Evolutionary conservation across 2,888 invertebrate genomes (phyloP).

Genomic region (Tetragnatha montana): DNA sequence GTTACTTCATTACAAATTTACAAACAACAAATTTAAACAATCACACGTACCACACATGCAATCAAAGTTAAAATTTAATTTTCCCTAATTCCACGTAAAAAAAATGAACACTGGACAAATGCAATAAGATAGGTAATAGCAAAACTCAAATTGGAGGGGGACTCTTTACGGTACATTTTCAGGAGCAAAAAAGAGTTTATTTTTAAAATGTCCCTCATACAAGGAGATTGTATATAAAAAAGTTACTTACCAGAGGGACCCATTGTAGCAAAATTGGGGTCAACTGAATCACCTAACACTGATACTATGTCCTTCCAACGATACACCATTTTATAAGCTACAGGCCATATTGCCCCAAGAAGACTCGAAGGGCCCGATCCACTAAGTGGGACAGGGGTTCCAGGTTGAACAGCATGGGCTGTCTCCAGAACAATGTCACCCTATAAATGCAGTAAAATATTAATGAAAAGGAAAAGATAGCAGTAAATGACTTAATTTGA

Average conservation of each 20-base stretch:
- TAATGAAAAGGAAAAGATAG: not conserved
- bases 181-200: no score
- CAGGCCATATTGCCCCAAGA: no score
- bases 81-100: not conserved
- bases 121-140: not conserved
- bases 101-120: not conserved
- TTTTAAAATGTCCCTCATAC: no score
- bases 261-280: constrained; percentile 90
- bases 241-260: constrained; percentile 78
- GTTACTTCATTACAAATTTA: no score
- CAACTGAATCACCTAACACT: constrained; percentile 88
- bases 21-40: no score
- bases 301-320: constrained; percentile 88
- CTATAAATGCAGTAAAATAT: constrained; percentile 76
- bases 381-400: constrained; percentile 59
- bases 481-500: not conserved
- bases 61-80: not conserved
- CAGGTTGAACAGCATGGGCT: constrained; percentile 84
- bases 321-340: constrained; percentile 87
- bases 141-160: no score
- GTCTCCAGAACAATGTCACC: constrained; percentile 92
- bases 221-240: not conserved
- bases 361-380: constrained; percentile 68
- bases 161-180: no score
- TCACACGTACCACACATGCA: not conserved